Evolutionary conservation across 2,888 invertebrate species (phyloP), one percentile per base, ranked within the genome.

Genomic region (Drosophila vallismaia): DNA sequence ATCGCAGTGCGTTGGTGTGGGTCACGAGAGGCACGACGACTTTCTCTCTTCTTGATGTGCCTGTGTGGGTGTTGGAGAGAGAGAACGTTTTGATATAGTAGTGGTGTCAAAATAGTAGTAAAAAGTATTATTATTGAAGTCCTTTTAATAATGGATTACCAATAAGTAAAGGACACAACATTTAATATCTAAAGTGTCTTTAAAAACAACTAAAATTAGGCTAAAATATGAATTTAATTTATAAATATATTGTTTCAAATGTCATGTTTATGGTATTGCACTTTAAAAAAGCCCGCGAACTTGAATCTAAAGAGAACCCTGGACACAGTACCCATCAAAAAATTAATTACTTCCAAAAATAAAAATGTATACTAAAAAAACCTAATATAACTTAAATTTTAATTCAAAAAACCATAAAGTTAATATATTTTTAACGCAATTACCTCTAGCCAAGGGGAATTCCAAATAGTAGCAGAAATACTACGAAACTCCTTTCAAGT

Each of bases 1-100:
- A 12, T 28, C 33, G 40, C 28, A 53, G 49, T 75, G 84, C 66
- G 12, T 50, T 40, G 62, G 87, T 85, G 71, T 76, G 78, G 26
- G 80, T 50, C 10, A 36, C 26, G 28, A 52, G 31, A 26, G 26
- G 2, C 36, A 4, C n/a, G 6, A 4, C n/a, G 6, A 26, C 48
- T 31, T 46, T 45, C 74, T 59, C 52, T n/a, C 40, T 33, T 44
- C 12, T 33, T 19, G 42, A 48, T 55, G 49, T 46, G 36, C 6
- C 12, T 44, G 38, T 12, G 29, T 52, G 31, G 14, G 60, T 62
- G 52, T n/a, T 12, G 14, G 19, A 9, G 19, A 12, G 40, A 42
- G 19, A 19, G 19, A 9, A 8, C 2, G 6, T 19, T 19, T 19
- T 42, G 14, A 19, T 7, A 40, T 44, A 10, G 1, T 42, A 66